A percentile compares a stretch with the other conserved stretches of the same genome.
phyloP scores from a whole-genome alignment of 2,113 vertebrate genomes.

The Emydura subglobosa region DNA sequence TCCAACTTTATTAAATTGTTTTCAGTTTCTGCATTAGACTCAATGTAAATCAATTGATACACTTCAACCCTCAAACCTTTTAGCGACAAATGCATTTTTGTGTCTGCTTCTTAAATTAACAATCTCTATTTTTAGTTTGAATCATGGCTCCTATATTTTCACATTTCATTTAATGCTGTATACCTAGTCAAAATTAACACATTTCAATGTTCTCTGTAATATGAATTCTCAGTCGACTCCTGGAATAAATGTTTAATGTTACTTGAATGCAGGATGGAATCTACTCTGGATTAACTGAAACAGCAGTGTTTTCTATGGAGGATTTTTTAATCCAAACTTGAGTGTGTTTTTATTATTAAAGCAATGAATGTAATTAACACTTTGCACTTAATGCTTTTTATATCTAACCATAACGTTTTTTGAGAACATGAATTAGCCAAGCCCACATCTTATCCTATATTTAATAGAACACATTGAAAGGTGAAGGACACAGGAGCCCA shows the following conservation, averaged over 20 bases:
- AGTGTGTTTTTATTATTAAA: not conserved
- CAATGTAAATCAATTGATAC: not conserved
- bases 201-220: not conserved
- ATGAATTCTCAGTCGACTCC: slow-evolving; percentile 22
- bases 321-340: not conserved
- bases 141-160: not conserved
- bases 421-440: not conserved
- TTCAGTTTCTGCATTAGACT: not conserved
- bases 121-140: not conserved
- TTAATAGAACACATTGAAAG: not conserved
- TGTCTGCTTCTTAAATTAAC: slow-evolving; percentile 7
- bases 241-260: slow-evolving; percentile 16
- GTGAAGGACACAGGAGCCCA: rapidly evolving
- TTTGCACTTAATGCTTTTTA: not conserved
- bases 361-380: slow-evolving; percentile 34
- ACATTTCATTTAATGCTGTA: not conserved
- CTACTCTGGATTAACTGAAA: slow-evolving; percentile 40
- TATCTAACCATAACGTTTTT: not conserved
- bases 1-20: not conserved
- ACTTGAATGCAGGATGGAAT: slow-evolving; percentile 12
- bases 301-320: slow-evolving; percentile 11
- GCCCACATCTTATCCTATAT: not conserved
- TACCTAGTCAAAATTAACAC: not conserved
- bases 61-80: not conserved
- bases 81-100: not conserved